Evolutionary conservation across 2,888 invertebrate genomes (phyloP).

Genomic region (Sesia apiformis): DNA sequence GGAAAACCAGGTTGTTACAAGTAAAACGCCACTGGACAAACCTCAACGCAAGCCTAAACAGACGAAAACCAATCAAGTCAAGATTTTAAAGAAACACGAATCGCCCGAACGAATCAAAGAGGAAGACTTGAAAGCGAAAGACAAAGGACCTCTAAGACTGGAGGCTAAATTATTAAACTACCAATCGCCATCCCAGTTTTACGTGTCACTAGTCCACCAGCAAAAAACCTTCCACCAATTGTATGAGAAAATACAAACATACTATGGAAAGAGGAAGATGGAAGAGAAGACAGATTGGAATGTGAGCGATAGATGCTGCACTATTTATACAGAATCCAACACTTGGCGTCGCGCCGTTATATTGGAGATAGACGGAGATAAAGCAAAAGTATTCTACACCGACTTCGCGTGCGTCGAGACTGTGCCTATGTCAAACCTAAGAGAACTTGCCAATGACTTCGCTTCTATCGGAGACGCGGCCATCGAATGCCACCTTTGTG

Average conservation of each 20-base stretch:
- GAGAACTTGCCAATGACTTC: constrained; percentile 67
- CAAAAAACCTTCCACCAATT: constrained; percentile 58
- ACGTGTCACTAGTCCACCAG: constrained; percentile 68
- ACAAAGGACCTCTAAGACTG: constrained; percentile 63
- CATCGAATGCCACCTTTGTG: constrained; percentile 79
- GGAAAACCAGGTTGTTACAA: constrained; percentile 33
- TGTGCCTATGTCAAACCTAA: constrained; percentile 57
- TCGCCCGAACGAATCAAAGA: constrained; percentile 3
- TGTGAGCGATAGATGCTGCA: constrained; percentile 63
- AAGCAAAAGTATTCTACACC: constrained; percentile 75
- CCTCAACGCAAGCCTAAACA: constrained; percentile 13
- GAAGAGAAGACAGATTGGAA: constrained; percentile 52
- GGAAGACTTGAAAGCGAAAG: constrained; percentile 41
- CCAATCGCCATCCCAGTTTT: constrained; percentile 75
- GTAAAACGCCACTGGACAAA: constrained; percentile 29
- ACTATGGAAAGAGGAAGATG: constrained; percentile 42
- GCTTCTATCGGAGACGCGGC: constrained; percentile 70
- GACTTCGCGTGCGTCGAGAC: constrained; percentile 77
- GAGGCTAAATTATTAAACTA: constrained; percentile 65
- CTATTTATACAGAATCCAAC: constrained; percentile 55
- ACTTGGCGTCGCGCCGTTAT: constrained; percentile 78
- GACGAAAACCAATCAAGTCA: constrained; percentile 17
- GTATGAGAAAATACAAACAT: constrained; percentile 69
- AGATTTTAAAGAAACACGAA: constrained; percentile 14
- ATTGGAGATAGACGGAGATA: constrained; percentile 41